A percentile compares a stretch with the other conserved stretches of the same genome.
phyloP scores from a whole-genome alignment of 2,113 vertebrate genomes.

The Blennius ocellaris region DNA sequence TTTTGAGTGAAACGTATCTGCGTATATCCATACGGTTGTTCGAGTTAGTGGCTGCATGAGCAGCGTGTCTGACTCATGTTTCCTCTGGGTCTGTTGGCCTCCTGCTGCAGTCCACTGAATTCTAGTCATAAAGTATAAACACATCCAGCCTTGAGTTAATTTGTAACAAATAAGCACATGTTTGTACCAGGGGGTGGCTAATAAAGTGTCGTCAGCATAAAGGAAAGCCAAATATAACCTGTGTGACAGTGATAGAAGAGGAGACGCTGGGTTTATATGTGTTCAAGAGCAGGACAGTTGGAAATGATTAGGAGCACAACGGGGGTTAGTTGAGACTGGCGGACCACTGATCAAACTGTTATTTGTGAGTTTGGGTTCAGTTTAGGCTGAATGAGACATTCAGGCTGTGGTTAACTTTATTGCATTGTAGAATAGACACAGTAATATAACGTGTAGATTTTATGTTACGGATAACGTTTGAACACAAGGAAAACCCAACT shows the following conservation, averaged over 20 bases:
- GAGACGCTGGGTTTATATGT: conserved; percentile 39
- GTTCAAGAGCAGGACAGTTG: conserved; percentile 24
- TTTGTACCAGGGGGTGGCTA: conserved; percentile 30
- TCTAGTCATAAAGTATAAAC: conserved; percentile 30
- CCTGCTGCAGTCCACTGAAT: conserved; percentile 43
- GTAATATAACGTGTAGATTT: conserved; percentile 7
- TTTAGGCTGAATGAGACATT: conserved; percentile 51
- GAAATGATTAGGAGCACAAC: conserved; percentile 26
- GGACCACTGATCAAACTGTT: conserved; percentile 63
- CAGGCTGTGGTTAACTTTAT: conserved; percentile 46
- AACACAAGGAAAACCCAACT: no score
- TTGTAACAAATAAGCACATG: conserved; percentile 68
- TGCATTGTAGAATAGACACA: conserved; percentile 10
- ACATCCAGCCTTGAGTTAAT: conserved; percentile 63
- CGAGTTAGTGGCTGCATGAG: not conserved
- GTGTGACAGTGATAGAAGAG: conserved; percentile 19
- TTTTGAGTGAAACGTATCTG: not conserved
- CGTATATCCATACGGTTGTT: not conserved
- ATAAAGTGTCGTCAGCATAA: conserved; percentile 40
- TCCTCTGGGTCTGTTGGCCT: conserved; percentile 26
- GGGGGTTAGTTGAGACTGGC: conserved; percentile 45
- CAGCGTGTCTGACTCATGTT: conserved; percentile 11
- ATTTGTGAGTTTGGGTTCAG: conserved; percentile 51
- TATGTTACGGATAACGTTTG: not conserved
- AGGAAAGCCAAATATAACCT: conserved; percentile 5